Evolutionary conservation across 2,113 vertebrate species (phyloP).

Genomic region (Malurus elegans): DNA sequence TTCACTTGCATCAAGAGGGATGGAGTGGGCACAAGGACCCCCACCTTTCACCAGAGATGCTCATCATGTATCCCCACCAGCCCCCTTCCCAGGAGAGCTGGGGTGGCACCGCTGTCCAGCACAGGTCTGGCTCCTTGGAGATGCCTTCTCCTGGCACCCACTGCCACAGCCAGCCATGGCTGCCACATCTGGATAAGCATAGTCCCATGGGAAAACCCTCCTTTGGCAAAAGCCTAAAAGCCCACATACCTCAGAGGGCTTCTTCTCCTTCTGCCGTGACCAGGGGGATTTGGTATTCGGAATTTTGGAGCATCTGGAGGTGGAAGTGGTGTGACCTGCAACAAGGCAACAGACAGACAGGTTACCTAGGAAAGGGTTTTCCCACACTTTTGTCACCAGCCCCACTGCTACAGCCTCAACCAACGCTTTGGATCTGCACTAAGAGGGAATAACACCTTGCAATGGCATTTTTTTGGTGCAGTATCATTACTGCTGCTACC

Average conservation of each 20-base stretch:
- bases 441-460: not conserved
- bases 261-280: constrained; percentile 92
- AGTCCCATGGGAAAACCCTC: not conserved
- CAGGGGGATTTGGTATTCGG: constrained; percentile 87
- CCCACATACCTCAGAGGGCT: constrained; percentile 88
- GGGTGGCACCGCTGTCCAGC: rapidly evolving
- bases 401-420: not conserved
- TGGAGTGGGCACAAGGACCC: not conserved
- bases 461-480: not conserved
- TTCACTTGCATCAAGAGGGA: not conserved
- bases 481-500: not conserved
- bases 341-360: not conserved
- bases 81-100: not conserved
- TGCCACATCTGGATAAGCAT: not conserved
- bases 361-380: not conserved
- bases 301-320: constrained; percentile 87
- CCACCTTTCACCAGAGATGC: not conserved
- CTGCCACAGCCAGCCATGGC: rapidly evolving
- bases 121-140: rapidly evolving
- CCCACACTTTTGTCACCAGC: not conserved
- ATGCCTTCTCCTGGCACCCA: not conserved
- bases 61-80: rapidly evolving
- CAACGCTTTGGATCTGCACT: not conserved
- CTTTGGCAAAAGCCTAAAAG: not conserved
- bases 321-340: constrained; percentile 88